phyloP scores from a whole-genome alignment of 2,113 vertebrate species.

The Ptyas mucosa region DNA sequence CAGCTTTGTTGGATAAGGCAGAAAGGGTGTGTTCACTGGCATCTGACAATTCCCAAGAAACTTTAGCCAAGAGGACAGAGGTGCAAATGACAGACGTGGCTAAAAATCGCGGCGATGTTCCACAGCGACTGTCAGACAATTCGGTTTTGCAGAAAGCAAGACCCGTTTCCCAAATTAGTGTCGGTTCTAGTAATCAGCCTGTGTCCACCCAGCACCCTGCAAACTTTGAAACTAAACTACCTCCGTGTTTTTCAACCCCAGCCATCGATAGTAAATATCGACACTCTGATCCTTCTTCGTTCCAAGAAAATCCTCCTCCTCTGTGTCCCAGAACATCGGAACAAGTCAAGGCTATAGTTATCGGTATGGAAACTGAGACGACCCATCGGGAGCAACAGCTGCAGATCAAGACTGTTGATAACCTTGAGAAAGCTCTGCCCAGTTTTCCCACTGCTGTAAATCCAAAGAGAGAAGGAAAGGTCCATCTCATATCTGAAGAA shows the following conservation, averaged over 20 bases:
- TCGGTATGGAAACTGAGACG: background rate
- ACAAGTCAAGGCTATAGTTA: background rate
- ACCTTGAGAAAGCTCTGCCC: conserved; percentile 28
- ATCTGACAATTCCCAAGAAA: conserved; percentile 14
- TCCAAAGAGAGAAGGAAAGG: conserved; percentile 43
- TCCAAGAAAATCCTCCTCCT: conserved; percentile 1
- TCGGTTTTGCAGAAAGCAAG: conserved; percentile 47
- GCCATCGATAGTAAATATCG: conserved; percentile 3
- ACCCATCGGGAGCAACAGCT: conserved; percentile 31
- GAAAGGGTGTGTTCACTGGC: conserved; percentile 18
- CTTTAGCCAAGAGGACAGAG: background rate
- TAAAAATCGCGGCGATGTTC: background rate
- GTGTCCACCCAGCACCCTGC: conserved; percentile 5
- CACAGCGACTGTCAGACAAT: background rate
- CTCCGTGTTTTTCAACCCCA: conserved; percentile 14
- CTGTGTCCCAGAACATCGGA: background rate
- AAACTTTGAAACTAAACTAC: conserved; percentile 19
- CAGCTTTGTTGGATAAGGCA: background rate
- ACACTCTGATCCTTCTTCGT: background rate
- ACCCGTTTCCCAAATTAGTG: conserved; percentile 71
- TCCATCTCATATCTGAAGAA: conserved; percentile 46
- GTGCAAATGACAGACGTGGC: background rate
- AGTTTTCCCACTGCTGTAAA: conserved; percentile 3
- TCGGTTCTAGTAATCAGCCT: conserved; percentile 50
- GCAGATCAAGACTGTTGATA: conserved; percentile 28